A percentile compares a stretch with the other conserved stretches of the same genome.
Conservation (phyloP, 2,113 vertebrate species). For the Sapayoa aenigma region DNA sequence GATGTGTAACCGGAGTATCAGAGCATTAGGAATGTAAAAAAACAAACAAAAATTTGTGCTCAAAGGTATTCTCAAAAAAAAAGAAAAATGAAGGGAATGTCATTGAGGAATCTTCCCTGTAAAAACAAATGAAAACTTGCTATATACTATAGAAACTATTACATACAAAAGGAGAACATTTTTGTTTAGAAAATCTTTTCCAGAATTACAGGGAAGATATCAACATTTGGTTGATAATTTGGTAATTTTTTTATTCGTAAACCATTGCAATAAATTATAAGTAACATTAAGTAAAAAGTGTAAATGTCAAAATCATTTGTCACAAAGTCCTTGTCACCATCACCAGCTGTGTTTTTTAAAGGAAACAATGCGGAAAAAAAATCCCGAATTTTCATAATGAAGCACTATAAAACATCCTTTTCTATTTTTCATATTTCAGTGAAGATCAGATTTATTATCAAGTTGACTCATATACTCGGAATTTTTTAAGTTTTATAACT, state of each 20-base stretch:
- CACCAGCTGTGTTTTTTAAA: background rate
- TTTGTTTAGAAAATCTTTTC: background rate
- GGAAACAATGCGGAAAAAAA: background rate
- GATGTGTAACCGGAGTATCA: background rate
- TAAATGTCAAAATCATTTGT: background rate
- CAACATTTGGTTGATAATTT: background rate
- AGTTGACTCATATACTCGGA: background rate
- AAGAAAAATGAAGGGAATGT: background rate
- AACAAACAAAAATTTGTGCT: background rate
- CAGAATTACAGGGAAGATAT: background rate
- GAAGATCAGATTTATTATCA: background rate
- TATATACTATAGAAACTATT: background rate
- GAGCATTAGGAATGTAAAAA: background rate
- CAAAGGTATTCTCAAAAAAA: background rate
- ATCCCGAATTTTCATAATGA: background rate
- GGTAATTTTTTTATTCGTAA: background rate
- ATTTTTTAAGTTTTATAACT: background rate
- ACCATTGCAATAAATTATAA: background rate
- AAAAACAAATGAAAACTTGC: background rate
- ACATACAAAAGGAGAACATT: background rate
- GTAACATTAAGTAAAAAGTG: background rate
- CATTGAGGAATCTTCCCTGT: background rate
- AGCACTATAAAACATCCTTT: background rate
- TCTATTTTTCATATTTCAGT: background rate
- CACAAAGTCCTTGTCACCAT: background rate